These are phyloP conservation scores for Parthenolecanium corni DNA, from an alignment of 2,888 invertebrate species.

Conservation along the genomic window DNA sequence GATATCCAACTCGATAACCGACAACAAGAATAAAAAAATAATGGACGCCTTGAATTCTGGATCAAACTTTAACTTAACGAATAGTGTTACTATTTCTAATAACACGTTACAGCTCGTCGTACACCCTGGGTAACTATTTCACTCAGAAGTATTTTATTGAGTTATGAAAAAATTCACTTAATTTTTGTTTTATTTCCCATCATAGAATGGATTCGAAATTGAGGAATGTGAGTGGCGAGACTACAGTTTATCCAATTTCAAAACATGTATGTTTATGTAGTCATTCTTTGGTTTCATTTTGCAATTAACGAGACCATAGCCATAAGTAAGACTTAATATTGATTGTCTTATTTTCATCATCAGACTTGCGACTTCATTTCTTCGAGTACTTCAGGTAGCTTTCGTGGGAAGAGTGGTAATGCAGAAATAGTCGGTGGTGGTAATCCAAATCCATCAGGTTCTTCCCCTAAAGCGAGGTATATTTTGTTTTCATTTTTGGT, in stretches of 20 bases:
- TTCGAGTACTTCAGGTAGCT: too few relatives aligned
- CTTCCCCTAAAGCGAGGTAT: not conserved
- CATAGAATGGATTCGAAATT: not conserved
- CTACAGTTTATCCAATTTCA: slow-evolving; percentile 6
- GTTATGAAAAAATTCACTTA: not conserved
- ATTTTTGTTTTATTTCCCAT: not conserved
- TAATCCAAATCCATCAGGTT: not conserved
- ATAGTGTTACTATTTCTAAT: slow-evolving; percentile 13
- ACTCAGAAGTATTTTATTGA: not conserved
- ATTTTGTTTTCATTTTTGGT: not conserved
- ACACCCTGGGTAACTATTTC: not conserved
- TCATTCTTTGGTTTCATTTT: too few relatives aligned
- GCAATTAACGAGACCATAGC: too few relatives aligned
- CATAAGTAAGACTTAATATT: too few relatives aligned
- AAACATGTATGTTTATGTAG: not conserved
- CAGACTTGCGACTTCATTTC: too few relatives aligned
- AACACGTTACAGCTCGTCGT: not conserved
- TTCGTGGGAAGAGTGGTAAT: too few relatives aligned
- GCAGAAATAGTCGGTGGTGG: not conserved
- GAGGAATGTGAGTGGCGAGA: slow-evolving; percentile 7
- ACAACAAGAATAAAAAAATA: slow-evolving; percentile 4
- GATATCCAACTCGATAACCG: not conserved
- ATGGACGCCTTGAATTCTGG: slow-evolving; percentile 14
- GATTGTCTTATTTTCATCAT: too few relatives aligned
- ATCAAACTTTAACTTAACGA: not conserved